Evolutionary conservation across 2,797 vertebrate species (phyloP), one percentile per base, ranked within the genome.

Genomic region (Geotrypetes seraphini): DNA sequence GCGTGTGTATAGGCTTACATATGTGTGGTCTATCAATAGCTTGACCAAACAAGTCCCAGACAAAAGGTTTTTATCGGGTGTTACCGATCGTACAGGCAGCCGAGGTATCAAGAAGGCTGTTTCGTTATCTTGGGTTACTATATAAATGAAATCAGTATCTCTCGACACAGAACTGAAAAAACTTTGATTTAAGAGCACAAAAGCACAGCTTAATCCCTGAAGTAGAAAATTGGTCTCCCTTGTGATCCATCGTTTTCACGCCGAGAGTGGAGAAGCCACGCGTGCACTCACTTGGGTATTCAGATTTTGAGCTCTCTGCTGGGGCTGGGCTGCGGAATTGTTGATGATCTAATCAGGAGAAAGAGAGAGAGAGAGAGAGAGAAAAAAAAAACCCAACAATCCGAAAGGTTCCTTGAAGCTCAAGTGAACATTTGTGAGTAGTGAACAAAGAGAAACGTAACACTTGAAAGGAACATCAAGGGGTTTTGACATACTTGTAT

Each of bases 171-270:
- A 53, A 36, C 31, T 42, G 59, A 73, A 75, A 58, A 73, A 75
- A 58, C 63, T 74, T 72, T 69, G 61, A 74, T 76, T 75, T 75
- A 73, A 61, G 58, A 53, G 62, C 56, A 75, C 60, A 76, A 79
- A 78, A 63, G 50, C 51, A 60, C 59, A 71, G 63, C 68, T 66
- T 83, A 81, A 81, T 80, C 72, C 75, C 48, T 64, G 57, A 70
- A 72, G 71, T 63, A 79, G 64, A 69, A 78, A 84, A 76, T 75
- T 73, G 64, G 62, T 77, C 70, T 78, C 76, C 61, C 76, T 76
- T 70, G 71, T 78, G 69, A 81, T 75, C 73, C 62, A 59, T 71
- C 71, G 70, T 61, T 60, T 72, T 74, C 57, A 43, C 43, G 60
- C 64, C 67, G 41, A 53, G 53, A 41, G 43, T 58, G 59, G 48